phyloP scores from a whole-genome alignment of 2,797 vertebrate species.

The Poecile montanus region DNA sequence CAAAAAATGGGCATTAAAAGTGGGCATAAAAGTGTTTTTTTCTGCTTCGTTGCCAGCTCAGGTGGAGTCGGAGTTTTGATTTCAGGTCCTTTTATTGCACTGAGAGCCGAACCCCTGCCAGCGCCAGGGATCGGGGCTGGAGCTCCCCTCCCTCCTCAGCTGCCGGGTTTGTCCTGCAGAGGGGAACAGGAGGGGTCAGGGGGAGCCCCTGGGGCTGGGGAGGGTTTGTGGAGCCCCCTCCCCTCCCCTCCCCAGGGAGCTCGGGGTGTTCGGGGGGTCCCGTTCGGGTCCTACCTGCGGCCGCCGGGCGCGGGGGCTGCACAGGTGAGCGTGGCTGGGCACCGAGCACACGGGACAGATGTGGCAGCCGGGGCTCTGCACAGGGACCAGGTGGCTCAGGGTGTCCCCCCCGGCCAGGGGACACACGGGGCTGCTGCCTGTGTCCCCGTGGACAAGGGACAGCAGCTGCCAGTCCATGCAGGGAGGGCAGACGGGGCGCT shows the following conservation, averaged over 20 bases:
- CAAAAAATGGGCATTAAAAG: not conserved
- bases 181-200: rapidly evolving
- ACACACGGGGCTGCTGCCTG: not conserved
- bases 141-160: not conserved
- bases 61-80: not conserved
- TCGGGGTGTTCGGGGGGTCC: rapidly evolving
- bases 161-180: rapidly evolving
- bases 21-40: not conserved
- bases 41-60: not conserved
- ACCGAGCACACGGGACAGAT: not conserved
- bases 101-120: rapidly evolving
- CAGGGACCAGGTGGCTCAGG: not conserved
- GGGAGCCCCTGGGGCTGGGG: rapidly evolving
- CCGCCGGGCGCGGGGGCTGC: not conserved
- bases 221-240: not conserved
- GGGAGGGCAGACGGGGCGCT: not conserved
- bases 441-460: not conserved
- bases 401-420: constrained; percentile 1
- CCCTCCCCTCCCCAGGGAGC: rapidly evolving
- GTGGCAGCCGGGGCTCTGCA: not conserved
- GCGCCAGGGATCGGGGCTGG: rapidly evolving
- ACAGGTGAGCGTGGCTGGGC: not conserved
- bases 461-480: not conserved
- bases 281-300: rapidly evolving
- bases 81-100: not conserved